Base-by-base conservation (phyloP, 2,888 invertebrate species). In the Endomychus coccineus region DNA sequence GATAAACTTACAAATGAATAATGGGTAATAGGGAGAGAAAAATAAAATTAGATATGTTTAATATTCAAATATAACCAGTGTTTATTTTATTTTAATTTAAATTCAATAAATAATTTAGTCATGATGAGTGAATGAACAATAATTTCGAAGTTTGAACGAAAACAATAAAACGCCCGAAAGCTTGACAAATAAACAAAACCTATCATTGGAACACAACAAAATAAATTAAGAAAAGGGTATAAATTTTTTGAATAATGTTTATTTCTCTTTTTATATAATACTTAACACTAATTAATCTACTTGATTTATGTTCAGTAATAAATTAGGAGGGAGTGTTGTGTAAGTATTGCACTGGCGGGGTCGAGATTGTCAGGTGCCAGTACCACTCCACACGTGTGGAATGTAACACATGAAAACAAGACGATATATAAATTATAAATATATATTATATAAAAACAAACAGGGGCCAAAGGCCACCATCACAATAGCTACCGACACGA, bases 341-440 rank as follows among this genome's bases (percentile, higher is more conserved):
- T 61, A 62, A 61, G 61, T 63, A 63, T 64, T 63, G 62, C 62
- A 62, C 63, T 62, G 62, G 62, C 63, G 54, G 56, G 55, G 55
- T 58, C 54, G 56, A 58, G 59, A 63, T 62, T 61, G 61, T 62
- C 61, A 49, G 52, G 56, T 55, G 56, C 60, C 59, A 59, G 61
- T 55, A 59, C 60, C 59, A 62, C 64, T 55, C 64, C 63, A 62
- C 64, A 55, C 47, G 45, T 38, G 58, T 58, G 59, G 59, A 58
- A 59, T 58, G 58, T 58, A 42, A 55, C 51, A 56, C 55, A 56
- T 53, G 55, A 59, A 61, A 62, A 61, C 59, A 58, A 57, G 58
- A 59, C 58, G 55, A 57, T 61, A 61, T 62, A 63, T 62, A 65
- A 63, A 64, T 63, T 62, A 64, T 64, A 64, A 63, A 64, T 62